These are phyloP conservation scores for Sebastes kiyomatsui DNA, from an alignment of 2,797 vertebrate genomes.

Conservation along the genomic window DNA sequence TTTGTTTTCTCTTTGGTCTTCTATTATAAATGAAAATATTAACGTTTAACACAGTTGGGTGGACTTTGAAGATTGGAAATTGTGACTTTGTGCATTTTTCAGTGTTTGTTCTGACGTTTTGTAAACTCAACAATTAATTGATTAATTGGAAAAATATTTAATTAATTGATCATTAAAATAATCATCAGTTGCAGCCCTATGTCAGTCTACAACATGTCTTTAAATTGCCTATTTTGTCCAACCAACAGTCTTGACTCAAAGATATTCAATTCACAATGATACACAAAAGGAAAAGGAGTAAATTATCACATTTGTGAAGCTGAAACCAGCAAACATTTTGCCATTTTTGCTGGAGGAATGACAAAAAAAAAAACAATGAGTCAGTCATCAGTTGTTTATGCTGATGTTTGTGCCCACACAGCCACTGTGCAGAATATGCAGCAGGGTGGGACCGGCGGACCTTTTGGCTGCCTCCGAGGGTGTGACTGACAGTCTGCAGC, in stretches of 20 bases:
- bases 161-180: neutral
- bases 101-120: neutral
- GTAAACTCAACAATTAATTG: neutral
- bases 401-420: neutral
- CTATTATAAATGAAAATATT: neutral
- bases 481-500: constrained; percentile 42
- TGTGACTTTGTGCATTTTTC: neutral
- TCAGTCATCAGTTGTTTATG: neutral
- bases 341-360: neutral
- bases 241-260: neutral
- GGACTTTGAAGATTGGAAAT: neutral
- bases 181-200: neutral
- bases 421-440: neutral
- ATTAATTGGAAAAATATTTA: neutral
- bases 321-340: too few species aligned
- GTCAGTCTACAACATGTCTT: neutral
- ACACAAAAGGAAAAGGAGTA: too few species aligned
- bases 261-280: neutral
- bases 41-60: neutral
- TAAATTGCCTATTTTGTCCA: neutral
- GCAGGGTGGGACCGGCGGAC: neutral
- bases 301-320: too few species aligned
- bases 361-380: neutral
- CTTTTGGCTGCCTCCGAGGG: constrained; percentile 31
- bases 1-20: neutral